These are phyloP conservation scores for Anoplolepis gracilipes DNA, from an alignment of 1,140 invertebrate genomes.

Conservation along the genomic window DNA sequence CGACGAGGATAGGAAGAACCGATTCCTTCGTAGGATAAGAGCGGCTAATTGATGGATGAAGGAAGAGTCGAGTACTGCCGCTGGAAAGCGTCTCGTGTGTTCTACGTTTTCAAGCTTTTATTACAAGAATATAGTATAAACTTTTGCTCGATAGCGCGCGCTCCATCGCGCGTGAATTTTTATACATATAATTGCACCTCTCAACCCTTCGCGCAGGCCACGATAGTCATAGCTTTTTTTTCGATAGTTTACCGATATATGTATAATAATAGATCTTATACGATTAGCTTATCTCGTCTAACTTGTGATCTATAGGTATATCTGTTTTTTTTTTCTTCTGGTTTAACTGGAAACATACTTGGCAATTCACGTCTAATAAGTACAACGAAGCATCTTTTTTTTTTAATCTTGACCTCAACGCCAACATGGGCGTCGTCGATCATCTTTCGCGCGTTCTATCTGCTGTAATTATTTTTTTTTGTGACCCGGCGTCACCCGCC, in stretches of 20 bases:
- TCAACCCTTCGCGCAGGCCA: constrained; percentile 75
- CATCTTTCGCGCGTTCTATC: constrained; percentile 31
- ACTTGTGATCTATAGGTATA: constrained; percentile 77
- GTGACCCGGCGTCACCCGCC: constrained; percentile 73
- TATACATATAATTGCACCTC: constrained; percentile 76
- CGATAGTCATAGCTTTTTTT: constrained; percentile 82
- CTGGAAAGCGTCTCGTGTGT: constrained; percentile 20
- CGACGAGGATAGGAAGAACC: background rate
- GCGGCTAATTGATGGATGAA: background rate
- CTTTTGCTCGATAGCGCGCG: constrained; percentile 76
- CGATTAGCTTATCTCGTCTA: constrained; percentile 76
- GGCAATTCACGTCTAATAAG: constrained; percentile 86
- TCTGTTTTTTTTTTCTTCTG: constrained; percentile 66
- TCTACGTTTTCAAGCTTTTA: constrained; percentile 80
- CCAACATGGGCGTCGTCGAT: constrained; percentile 15
- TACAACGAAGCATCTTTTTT: constrained; percentile 84
- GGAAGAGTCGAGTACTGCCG: constrained; percentile 11
- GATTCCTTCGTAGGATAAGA: background rate
- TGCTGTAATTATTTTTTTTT: constrained; percentile 67
- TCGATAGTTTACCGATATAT: constrained; percentile 78
- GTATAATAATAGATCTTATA: constrained; percentile 79
- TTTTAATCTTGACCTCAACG: constrained; percentile 53
- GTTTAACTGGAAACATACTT: constrained; percentile 84
- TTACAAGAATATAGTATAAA: constrained; percentile 87
- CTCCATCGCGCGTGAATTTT: constrained; percentile 67